phyloP scores from a whole-genome alignment of 2,113 vertebrate genomes.

The Gallinago media region DNA sequence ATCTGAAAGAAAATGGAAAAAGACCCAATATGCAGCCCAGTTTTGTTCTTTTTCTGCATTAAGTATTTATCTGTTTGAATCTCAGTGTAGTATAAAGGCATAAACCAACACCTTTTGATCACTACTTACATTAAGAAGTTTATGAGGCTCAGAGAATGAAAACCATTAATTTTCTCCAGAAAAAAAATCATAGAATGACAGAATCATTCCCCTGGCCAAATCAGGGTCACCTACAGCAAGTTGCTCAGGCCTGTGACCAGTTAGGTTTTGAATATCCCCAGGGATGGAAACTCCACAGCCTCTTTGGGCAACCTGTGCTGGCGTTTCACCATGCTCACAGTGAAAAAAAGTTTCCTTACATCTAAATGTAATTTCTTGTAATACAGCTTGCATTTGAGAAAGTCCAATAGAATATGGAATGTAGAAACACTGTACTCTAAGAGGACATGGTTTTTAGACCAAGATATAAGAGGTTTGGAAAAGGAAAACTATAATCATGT shows the following conservation, averaged over 20 bases:
- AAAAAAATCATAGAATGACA: background rate
- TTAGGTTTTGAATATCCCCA: background rate
- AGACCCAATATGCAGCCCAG: background rate
- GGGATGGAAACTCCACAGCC: background rate
- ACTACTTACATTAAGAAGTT: background rate
- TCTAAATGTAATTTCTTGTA: background rate
- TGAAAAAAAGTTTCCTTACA: background rate
- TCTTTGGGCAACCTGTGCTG: background rate
- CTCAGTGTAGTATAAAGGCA: background rate
- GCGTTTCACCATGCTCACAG: background rate
- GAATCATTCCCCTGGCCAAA: background rate
- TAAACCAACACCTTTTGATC: background rate
- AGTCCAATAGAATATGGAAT: background rate
- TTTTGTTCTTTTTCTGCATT: background rate
- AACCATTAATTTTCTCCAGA: background rate
- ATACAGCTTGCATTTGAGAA: background rate
- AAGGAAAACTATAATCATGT: background rate
- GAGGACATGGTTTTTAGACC: background rate
- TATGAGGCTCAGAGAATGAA: background rate
- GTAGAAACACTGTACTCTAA: background rate
- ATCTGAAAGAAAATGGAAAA: background rate
- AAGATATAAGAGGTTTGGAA: background rate
- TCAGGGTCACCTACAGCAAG: background rate
- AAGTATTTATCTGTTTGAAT: background rate
- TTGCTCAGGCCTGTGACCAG: background rate